These are phyloP conservation scores for Bombyx huttoni DNA, from an alignment of 2,888 invertebrate species.

Conservation along the genomic window DNA sequence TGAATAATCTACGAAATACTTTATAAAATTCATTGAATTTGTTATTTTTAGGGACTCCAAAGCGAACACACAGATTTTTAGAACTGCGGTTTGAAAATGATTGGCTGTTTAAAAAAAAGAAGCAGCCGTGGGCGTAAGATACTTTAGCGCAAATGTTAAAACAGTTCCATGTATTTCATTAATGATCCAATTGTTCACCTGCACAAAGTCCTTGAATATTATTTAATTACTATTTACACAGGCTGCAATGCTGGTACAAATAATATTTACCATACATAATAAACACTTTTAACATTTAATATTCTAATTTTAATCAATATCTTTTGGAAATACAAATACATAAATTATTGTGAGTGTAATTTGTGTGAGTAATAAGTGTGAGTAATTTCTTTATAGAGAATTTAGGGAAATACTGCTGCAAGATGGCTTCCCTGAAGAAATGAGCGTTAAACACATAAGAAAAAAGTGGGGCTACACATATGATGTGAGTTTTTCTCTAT, in stretches of 20 bases:
- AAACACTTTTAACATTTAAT: not conserved
- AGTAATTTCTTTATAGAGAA: slow-evolving; percentile 23
- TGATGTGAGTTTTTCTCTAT: slow-evolving; percentile 42
- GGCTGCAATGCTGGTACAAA: not conserved
- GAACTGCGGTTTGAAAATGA: slow-evolving; percentile 53
- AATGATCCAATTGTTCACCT: not conserved
- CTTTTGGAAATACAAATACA: too few relatives aligned
- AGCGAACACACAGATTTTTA: slow-evolving; percentile 45
- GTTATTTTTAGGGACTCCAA: slow-evolving; percentile 41
- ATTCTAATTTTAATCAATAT: not conserved
- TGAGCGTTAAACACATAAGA: slow-evolving; percentile 53
- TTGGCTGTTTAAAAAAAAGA: slow-evolving; percentile 55
- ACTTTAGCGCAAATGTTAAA: not conserved
- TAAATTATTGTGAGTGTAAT: not conserved
- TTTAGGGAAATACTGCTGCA: slow-evolving; percentile 49
- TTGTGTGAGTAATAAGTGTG: too few relatives aligned
- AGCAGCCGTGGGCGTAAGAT: slow-evolving; percentile 60
- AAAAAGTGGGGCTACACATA: slow-evolving; percentile 64
- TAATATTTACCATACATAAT: not conserved
- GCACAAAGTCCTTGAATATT: not conserved
- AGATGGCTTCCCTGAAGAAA: slow-evolving; percentile 55
- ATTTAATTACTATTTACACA: too few relatives aligned
- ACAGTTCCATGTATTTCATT: not conserved
- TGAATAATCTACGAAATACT: too few relatives aligned
- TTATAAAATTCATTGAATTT: slow-evolving; percentile 2